Evolutionary conservation across 2,797 vertebrate genomes (phyloP), one percentile per base, ranked within the genome.

Genomic region (Buphagus erythrorhynchus): DNA sequence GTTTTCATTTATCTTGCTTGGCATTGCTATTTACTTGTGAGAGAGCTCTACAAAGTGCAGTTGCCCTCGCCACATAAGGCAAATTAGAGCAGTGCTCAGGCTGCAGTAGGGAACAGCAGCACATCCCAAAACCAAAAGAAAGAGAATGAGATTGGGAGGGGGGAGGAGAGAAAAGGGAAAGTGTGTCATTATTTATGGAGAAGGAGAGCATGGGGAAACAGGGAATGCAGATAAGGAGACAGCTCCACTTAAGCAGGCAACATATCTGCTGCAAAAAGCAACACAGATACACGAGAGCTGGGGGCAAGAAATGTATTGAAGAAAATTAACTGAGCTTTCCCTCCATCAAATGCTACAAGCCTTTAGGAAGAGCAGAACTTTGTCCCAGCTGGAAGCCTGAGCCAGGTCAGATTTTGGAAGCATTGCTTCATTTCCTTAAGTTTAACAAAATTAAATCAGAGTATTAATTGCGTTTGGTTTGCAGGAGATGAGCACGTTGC

Each of bases 391-490:
- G 57, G 82, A 91, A 96, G 78, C 63, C 52, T 75, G 59, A 89
- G 90, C 78, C 90, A 86, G 74, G 72, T 87, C 84, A 87, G 81
- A 77, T 92, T 94, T 95, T 4, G 29, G 84, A 96, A 75, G 84
- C 76, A 38, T 85, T 81, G 55, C 74, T 95, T 96, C 35, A 79
- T 94, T 94, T 95, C 81, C 95, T 87, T 95, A 80, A 79, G 65
- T 94, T 90, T 38, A 75, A 57, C 84, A 79, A 79, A 90, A 86
- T 90, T 81, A 95, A 96, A 93, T 85, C 33, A 13, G 38, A 13
- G 33, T 71, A 95, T 93, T 82, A 97, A 96, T 96, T 88, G 94
- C 59, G 18, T 94, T 93, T 90, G 65, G 49, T 85, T 92, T 54
- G n/a, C 8, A 40, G 67, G 79, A 84, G 59, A 80, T 63, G 88